Percentiles rank a stretch among this genome's conserved stretches.
These are phyloP conservation scores for Desoria tigrina DNA, from an alignment of 2,888 invertebrate species.

Conservation along the genomic window DNA sequence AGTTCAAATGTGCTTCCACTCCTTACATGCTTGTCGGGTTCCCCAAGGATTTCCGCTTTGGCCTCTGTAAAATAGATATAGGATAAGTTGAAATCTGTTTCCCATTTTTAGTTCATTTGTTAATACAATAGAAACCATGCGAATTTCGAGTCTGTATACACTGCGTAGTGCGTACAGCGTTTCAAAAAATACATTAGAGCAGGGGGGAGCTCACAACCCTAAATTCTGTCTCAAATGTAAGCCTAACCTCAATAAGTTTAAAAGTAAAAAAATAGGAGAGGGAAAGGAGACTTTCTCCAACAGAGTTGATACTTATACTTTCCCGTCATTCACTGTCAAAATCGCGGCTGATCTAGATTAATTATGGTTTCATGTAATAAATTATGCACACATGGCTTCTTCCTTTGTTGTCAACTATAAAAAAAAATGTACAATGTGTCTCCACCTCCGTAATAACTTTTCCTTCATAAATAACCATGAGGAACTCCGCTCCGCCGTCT, in stretches of 20 bases:
- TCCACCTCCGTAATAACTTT: conserved; percentile 16
- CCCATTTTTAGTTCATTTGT: no score
- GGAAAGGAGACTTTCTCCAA: neutral
- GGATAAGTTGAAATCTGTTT: no score
- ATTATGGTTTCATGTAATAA: conserved; percentile 29
- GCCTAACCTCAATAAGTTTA: no score
- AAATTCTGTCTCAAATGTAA: no score
- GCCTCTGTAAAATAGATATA: conserved; percentile 68
- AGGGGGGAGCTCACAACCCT: no score
- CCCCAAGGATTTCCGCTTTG: conserved; percentile 80
- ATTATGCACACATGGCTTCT: conserved; percentile 34
- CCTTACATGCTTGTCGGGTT: conserved; percentile 81
- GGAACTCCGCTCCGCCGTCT: no score
- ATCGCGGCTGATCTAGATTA: conserved; percentile 39
- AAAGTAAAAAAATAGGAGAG: no score
- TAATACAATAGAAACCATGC: no score
- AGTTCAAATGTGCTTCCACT: conserved; percentile 80
- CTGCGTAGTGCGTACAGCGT: no score
- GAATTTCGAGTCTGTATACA: no score
- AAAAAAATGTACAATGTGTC: conserved; percentile 14
- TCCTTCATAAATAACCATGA: conserved; percentile 16
- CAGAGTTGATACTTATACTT: conserved; percentile 5
- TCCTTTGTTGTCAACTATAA: conserved; percentile 11
- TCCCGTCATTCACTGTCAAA: conserved; percentile 30
- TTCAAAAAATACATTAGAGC: no score